A percentile compares a stretch with the other conserved stretches of the same genome.
phyloP scores from a whole-genome alignment of 1,140 invertebrate species.

The Antheraea mylitta region DNA sequence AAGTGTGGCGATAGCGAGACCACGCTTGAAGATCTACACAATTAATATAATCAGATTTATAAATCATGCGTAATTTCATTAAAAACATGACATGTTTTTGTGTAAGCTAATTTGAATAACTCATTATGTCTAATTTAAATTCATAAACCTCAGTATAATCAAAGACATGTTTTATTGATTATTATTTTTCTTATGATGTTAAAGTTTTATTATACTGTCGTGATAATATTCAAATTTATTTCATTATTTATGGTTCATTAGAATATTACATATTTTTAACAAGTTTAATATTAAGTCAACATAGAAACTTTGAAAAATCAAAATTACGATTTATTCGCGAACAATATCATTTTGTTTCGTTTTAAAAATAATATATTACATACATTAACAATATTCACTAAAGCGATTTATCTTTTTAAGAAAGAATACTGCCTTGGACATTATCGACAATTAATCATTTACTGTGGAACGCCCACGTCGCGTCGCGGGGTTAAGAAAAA shows the following conservation, averaged over 20 bases:
- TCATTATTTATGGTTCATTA: no score
- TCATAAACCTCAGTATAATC: background rate
- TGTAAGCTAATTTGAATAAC: background rate
- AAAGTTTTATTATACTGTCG: no score
- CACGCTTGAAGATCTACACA: no score
- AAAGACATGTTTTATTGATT: background rate
- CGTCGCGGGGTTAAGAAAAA: background rate
- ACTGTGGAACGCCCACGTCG: background rate
- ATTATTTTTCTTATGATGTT: no score
- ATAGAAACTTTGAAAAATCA: no score
- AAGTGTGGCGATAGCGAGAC: no score
- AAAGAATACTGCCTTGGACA: background rate
- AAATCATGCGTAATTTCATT: background rate
- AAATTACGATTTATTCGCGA: no score
- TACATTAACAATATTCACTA: background rate
- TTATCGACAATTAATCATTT: background rate
- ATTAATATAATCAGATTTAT: no score
- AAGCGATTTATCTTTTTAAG: background rate
- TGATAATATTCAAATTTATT: no score
- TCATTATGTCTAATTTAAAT: background rate
- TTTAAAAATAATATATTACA: background rate
- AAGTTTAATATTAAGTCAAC: no score
- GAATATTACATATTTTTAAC: no score
- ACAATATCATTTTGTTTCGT: no score
- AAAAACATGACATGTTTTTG: background rate